phyloP scores from a whole-genome alignment of 2,113 vertebrate genomes.

The Anolis sagrei region DNA sequence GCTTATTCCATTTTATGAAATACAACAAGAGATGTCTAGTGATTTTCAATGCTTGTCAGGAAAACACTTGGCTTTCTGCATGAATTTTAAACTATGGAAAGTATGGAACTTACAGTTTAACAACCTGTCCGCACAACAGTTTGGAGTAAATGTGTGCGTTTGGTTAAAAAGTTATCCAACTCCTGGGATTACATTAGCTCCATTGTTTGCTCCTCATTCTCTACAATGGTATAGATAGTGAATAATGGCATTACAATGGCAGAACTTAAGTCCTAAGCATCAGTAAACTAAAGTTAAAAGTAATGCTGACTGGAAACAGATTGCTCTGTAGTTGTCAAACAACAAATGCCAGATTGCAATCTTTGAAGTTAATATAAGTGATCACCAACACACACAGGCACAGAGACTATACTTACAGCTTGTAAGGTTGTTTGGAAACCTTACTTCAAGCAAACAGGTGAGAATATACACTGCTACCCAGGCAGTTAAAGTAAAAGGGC shows the following conservation, averaged over 20 bases:
- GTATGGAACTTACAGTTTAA: neutral
- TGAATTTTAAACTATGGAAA: neutral
- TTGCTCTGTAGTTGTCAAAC: conserved; percentile 7
- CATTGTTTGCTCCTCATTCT: conserved; percentile 18
- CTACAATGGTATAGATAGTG: conserved; percentile 1
- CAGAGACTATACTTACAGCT: neutral
- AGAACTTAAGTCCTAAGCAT: conserved; percentile 27
- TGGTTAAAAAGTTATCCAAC: conserved; percentile 5
- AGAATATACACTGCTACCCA: neutral
- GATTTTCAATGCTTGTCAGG: neutral
- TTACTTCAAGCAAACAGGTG: neutral
- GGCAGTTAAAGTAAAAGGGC: too few species aligned
- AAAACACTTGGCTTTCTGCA: neutral
- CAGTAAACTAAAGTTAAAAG: conserved; percentile 22
- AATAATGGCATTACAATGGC: conserved; percentile 26
- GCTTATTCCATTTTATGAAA: neutral
- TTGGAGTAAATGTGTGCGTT: conserved; percentile 24
- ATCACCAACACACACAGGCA: neutral
- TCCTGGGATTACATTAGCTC: conserved; percentile 19
- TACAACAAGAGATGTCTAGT: neutral
- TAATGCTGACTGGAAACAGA: neutral
- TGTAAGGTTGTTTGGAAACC: too few species aligned
- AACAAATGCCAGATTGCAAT: neutral
- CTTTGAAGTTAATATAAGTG: conserved; percentile 3
- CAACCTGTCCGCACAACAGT: neutral